phyloP scores from a whole-genome alignment of 2,113 vertebrate species.

The Indicator indicator region DNA sequence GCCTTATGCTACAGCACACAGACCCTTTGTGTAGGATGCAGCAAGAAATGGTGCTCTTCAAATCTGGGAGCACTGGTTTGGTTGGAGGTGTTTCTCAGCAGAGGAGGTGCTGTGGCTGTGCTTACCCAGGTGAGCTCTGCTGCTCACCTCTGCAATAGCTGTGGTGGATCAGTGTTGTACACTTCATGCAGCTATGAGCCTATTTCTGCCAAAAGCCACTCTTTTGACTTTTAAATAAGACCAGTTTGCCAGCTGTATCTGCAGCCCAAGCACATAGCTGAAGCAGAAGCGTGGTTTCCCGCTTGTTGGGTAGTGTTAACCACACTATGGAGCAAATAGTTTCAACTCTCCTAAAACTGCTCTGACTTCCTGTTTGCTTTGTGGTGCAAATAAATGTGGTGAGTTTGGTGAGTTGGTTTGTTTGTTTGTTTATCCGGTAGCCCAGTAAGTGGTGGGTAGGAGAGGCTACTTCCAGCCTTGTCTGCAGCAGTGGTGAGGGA shows the following conservation, averaged over 20 bases:
- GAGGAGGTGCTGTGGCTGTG: not conserved
- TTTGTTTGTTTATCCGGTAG: not conserved
- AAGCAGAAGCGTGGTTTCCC: not conserved
- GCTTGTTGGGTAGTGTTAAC: slow-evolving; percentile 15
- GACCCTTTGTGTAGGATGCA: too few species aligned
- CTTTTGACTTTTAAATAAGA: not conserved
- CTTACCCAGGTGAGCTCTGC: not conserved
- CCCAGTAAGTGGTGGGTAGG: not conserved
- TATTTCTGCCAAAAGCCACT: not conserved
- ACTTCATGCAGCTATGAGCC: not conserved
- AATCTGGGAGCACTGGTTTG: not conserved
- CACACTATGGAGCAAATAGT: slow-evolving; percentile 13
- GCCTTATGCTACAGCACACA: not conserved
- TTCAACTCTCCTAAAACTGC: not conserved
- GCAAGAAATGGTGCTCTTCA: not conserved
- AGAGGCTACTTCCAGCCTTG: not conserved
- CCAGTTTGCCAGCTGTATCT: not conserved
- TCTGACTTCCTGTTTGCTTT: slow-evolving; percentile 54
- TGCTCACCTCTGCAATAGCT: not conserved
- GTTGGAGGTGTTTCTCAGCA: not conserved
- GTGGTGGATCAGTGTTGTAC: accelerated
- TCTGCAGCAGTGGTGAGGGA: not conserved
- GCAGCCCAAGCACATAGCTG: not conserved
- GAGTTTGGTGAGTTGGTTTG: not conserved
- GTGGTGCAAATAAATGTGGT: not conserved